These are phyloP conservation scores for Oscarella lobularis DNA, from an alignment of 37 sponge, comb jelly and placozoan genomes.

Conservation along the genomic window DNA sequence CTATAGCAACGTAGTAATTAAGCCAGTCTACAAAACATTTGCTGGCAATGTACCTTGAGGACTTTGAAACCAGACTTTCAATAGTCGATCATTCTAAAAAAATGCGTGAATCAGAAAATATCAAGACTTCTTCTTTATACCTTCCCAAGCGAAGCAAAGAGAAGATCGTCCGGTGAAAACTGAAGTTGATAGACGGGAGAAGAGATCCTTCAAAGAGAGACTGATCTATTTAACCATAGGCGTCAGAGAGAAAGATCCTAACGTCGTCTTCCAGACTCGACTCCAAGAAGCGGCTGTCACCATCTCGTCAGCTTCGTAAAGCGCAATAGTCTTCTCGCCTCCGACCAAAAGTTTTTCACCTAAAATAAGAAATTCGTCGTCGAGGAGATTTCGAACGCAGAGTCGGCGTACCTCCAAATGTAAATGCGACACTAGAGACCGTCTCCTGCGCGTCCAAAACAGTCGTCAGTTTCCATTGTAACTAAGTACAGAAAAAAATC, in stretches of 20 bases:
- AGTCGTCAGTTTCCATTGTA: background rate
- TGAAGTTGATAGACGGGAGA: constrained; percentile 20
- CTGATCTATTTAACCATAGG: background rate
- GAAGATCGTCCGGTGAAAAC: constrained; percentile 45
- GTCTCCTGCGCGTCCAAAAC: background rate
- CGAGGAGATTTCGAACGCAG: constrained; percentile 29
- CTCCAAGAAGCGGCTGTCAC: too few relatives aligned
- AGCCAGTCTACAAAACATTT: too few relatives aligned
- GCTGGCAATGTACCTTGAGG: background rate
- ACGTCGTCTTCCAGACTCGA: background rate
- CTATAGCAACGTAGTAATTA: too few relatives aligned
- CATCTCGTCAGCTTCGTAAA: too few relatives aligned
- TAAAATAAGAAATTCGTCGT: constrained; percentile 10
- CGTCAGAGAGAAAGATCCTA: background rate
- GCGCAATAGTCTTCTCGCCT: constrained; percentile 19
- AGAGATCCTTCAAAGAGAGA: constrained; percentile 15
- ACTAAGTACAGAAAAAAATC: too few relatives aligned
- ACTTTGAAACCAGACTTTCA: constrained; percentile 71
- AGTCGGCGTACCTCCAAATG: constrained; percentile 9
- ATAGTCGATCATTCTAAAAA: constrained; percentile 47
- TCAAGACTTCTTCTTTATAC: constrained; percentile 15
- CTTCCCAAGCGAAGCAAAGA: constrained; percentile 66
- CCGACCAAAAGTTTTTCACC: constrained; percentile 32
- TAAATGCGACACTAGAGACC: constrained; percentile 19
- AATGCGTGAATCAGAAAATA: background rate